Evolutionary conservation across 2,113 vertebrate genomes (phyloP).

Genomic region (Nematolebias whitei): DNA sequence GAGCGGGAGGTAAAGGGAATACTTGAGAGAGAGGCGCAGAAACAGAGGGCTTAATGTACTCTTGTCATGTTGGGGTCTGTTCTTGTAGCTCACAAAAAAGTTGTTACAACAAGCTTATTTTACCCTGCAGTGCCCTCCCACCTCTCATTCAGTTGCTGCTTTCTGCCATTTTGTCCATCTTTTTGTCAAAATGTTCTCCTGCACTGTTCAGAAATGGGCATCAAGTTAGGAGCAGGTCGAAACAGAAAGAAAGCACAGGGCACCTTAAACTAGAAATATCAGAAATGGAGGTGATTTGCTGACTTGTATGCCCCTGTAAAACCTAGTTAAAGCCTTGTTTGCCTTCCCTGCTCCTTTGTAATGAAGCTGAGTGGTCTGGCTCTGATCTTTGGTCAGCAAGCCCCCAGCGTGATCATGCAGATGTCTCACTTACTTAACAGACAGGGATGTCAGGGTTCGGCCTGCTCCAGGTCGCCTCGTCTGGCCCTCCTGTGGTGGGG

Average conservation of each 20-base stretch:
- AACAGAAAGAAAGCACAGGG: slow-evolving; percentile 24
- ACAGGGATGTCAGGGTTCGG: slow-evolving; percentile 15
- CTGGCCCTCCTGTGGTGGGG: neutral
- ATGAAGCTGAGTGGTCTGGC: slow-evolving; percentile 41
- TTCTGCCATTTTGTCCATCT: slow-evolving; percentile 4
- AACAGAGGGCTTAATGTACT: slow-evolving; percentile 27
- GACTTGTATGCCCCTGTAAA: slow-evolving; percentile 32
- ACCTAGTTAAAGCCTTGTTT: slow-evolving; percentile 21
- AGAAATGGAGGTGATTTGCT: slow-evolving; percentile 36
- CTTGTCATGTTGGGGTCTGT: slow-evolving; percentile 48
- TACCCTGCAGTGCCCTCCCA: slow-evolving; percentile 18
- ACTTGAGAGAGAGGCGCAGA: slow-evolving; percentile 18
- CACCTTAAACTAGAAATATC: slow-evolving; percentile 33
- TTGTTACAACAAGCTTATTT: slow-evolving; percentile 27
- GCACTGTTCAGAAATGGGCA: slow-evolving; percentile 14
- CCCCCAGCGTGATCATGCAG: slow-evolving; percentile 23
- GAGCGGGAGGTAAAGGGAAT: slow-evolving; percentile 48
- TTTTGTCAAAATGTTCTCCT: slow-evolving; percentile 4
- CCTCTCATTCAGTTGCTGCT: neutral
- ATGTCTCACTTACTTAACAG: slow-evolving; percentile 51
- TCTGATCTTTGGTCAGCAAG: slow-evolving; percentile 48
- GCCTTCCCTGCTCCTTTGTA: slow-evolving; percentile 39
- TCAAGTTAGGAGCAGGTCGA: slow-evolving; percentile 11
- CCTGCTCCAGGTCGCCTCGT: neutral
- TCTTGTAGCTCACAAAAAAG: slow-evolving; percentile 45